phyloP scores from a whole-genome alignment of 1,140 invertebrate species.

The Drosophila subobscura region DNA sequence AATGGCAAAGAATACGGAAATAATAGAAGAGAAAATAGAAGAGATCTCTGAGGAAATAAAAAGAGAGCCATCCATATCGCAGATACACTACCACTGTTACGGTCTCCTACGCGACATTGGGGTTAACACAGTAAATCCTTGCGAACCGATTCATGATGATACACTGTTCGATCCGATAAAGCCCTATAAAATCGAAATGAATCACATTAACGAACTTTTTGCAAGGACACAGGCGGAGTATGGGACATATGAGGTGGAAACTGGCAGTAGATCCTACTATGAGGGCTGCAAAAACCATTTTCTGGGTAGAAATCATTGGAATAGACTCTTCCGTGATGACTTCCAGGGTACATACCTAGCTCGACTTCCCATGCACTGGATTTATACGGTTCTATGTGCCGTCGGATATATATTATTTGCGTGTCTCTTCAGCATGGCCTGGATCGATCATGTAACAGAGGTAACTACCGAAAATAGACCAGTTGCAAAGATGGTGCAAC shows the following conservation, averaged over 20 bases:
- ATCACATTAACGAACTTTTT: background rate
- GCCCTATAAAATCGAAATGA: background rate
- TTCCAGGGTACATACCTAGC: background rate
- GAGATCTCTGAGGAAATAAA: slow-evolving; percentile 5
- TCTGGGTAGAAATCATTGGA: slow-evolving; percentile 18
- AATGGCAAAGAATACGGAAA: slow-evolving; percentile 1
- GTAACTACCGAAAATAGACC: background rate
- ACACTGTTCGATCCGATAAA: background rate
- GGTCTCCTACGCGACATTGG: slow-evolving; percentile 7
- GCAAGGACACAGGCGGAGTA: background rate
- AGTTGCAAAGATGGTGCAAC: slow-evolving; percentile 13
- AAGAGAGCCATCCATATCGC: background rate
- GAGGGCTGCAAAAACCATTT: slow-evolving; percentile 52
- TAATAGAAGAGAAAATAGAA: background rate
- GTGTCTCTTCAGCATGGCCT: slow-evolving; percentile 5
- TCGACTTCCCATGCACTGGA: slow-evolving; percentile 5
- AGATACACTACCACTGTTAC: background rate
- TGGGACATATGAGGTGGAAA: background rate
- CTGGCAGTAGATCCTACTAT: background rate
- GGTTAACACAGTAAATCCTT: background rate
- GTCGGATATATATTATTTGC: slow-evolving; percentile 7
- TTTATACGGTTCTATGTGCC: slow-evolving; percentile 11
- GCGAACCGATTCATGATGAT: slow-evolving; percentile 1
- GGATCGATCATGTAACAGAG: slow-evolving; percentile 22
- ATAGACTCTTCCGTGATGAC: slow-evolving; percentile 9